Evolutionary conservation across 2,113 vertebrate species (phyloP).

Genomic region (Epinephelus cyanopodus): DNA sequence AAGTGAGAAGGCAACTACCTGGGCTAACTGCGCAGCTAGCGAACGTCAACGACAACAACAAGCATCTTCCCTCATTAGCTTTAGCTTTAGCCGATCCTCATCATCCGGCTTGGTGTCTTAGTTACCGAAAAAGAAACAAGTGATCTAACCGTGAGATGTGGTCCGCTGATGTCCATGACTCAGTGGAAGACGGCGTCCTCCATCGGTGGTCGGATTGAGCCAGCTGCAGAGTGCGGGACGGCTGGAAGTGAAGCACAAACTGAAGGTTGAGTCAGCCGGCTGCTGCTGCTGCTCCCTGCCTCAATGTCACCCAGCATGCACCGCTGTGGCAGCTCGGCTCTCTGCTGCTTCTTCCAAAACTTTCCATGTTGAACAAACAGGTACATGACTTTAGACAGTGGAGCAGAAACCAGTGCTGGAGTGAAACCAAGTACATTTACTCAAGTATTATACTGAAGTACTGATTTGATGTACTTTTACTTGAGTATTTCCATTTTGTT

Average conservation of each 20-base stretch:
- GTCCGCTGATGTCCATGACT: slow-evolving; percentile 69
- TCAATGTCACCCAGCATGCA: slow-evolving; percentile 80
- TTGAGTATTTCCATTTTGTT: no score
- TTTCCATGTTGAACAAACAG: slow-evolving; percentile 20
- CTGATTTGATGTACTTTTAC: no score
- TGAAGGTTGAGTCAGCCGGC: slow-evolving; percentile 71
- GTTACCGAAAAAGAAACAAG: not conserved
- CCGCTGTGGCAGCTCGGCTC: slow-evolving; percentile 27
- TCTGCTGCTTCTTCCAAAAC: not conserved
- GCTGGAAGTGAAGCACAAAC: slow-evolving; percentile 6
- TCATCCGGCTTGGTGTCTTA: slow-evolving; percentile 20
- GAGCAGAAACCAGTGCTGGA: no score
- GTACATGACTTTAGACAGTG: not conserved
- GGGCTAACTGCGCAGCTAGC: slow-evolving; percentile 69
- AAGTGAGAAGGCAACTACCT: slow-evolving; percentile 9
- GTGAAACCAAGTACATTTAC: no score
- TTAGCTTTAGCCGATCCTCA: slow-evolving; percentile 25
- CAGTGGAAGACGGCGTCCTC: slow-evolving; percentile 10
- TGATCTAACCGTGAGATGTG: slow-evolving; percentile 67
- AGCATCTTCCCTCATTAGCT: slow-evolving; percentile 17
- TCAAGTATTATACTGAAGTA: no score
- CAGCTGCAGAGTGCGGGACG: not conserved
- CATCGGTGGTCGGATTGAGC: not conserved
- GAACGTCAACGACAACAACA: slow-evolving; percentile 36
- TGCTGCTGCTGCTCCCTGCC: slow-evolving; percentile 44